Percentiles rank a stretch among this genome's conserved stretches.
Evolutionary conservation across 2,797 vertebrate species (phyloP).

Genomic region (Channallabes apus): DNA sequence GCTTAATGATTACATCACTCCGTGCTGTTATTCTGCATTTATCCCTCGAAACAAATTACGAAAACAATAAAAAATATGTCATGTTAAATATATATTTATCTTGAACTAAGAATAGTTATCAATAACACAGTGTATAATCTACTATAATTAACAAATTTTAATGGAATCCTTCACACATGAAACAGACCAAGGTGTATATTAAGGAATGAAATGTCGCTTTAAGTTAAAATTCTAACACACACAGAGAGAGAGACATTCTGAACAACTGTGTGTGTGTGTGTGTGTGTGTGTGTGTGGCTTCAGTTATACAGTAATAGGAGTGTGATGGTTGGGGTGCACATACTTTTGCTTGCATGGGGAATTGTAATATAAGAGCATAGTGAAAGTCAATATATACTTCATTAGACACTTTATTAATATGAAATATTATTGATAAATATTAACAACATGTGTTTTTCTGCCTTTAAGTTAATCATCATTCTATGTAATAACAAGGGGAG

Average conservation of each 20-base stretch:
- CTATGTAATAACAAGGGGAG: too few relatives aligned
- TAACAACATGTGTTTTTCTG: background rate
- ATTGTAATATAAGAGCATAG: background rate
- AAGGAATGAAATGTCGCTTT: background rate
- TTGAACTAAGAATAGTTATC: background rate
- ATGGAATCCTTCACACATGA: background rate
- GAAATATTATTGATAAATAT: background rate
- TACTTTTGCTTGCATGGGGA: background rate
- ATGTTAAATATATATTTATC: background rate
- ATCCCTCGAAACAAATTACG: background rate
- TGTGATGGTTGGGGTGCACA: background rate
- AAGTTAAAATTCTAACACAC: background rate
- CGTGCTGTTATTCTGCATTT: background rate
- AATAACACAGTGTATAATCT: background rate
- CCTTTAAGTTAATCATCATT: background rate
- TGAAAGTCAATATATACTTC: background rate
- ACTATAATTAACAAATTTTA: background rate
- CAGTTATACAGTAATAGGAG: too few relatives aligned
- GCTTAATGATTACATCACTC: background rate
- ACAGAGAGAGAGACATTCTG: too few relatives aligned
- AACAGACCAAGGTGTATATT: background rate
- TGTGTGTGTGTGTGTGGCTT: too few relatives aligned
- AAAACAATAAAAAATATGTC: background rate
- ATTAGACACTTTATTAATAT: background rate
- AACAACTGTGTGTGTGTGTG: background rate